Conservation (phyloP, 2,797 vertebrate genomes). For the Anguilla obscura region DNA sequence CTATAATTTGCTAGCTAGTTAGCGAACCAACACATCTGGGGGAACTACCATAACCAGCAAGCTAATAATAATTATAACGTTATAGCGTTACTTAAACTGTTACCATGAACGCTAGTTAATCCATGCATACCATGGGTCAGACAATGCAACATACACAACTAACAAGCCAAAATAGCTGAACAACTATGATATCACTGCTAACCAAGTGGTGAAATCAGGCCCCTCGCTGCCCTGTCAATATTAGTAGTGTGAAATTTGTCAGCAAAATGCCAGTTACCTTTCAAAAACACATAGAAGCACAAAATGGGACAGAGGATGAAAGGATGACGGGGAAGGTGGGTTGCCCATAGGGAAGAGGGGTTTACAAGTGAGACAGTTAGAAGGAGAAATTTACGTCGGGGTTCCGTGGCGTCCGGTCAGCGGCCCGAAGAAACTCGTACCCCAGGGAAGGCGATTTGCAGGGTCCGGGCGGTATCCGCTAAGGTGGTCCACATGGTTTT, state of each 20-base stretch:
- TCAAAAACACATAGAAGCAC: neutral
- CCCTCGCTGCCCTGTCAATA: neutral
- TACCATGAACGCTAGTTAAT: neutral
- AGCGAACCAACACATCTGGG: neutral
- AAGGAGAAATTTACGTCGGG: conserved; percentile 41
- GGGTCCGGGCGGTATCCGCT: conserved; percentile 37
- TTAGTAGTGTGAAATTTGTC: neutral
- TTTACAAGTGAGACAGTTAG: neutral
- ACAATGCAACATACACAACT: neutral
- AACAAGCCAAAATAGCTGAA: neutral
- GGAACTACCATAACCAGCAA: neutral
- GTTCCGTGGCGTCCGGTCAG: conserved; percentile 33
- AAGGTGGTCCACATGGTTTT: conserved; percentile 38
- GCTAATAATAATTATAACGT: neutral
- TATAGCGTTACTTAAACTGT: neutral
- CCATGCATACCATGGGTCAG: neutral
- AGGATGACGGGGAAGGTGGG: conserved; percentile 13
- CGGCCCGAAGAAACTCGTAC: conserved; percentile 39
- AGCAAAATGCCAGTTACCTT: neutral
- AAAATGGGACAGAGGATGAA: conserved; percentile 15
- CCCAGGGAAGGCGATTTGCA: conserved; percentile 38
- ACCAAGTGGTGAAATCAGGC: neutral
- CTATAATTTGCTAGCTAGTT: neutral
- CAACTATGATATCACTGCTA: neutral
- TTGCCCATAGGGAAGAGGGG: neutral